Evolutionary conservation across 2,888 invertebrate species (phyloP).

Genomic region (Helleia helle): DNA sequence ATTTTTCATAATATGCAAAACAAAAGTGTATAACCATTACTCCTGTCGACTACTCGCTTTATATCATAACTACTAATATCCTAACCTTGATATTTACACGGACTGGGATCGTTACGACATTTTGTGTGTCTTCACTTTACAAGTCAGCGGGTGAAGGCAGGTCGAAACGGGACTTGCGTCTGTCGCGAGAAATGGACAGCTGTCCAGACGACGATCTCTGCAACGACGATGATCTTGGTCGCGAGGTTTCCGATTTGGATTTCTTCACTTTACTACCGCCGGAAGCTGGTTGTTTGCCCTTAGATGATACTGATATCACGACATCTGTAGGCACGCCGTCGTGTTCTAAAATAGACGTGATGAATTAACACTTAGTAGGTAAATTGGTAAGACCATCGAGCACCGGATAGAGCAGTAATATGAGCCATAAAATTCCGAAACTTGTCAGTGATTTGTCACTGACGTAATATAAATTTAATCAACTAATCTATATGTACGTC

Average conservation of each 20-base stretch:
- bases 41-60: neutral
- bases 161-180: conserved; percentile 57
- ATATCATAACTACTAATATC: neutral
- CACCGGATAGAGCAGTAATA: neutral
- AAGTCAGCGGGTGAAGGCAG: conserved; percentile 54
- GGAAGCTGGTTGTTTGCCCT: conserved; percentile 65
- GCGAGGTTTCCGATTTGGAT: conserved; percentile 54
- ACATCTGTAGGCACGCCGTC: conserved; percentile 54
- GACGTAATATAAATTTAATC: too few relatives aligned
- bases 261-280: conserved; percentile 66
- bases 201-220: conserved; percentile 62
- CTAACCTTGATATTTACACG: neutral
- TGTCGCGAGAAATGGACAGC: conserved; percentile 45
- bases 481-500: too few relatives aligned
- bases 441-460: too few relatives aligned
- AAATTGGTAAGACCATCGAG: neutral
- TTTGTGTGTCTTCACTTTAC: conserved; percentile 27
- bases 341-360: conserved; percentile 35
- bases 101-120: conserved; percentile 14
- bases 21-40: neutral
- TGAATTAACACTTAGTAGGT: neutral
- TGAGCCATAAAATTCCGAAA: too few relatives aligned
- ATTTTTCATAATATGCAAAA: neutral
- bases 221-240: conserved; percentile 55
- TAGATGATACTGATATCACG: conserved; percentile 60